Evolutionary conservation across 2,888 invertebrate genomes (phyloP).

Genomic region (Aphodius granarius): DNA sequence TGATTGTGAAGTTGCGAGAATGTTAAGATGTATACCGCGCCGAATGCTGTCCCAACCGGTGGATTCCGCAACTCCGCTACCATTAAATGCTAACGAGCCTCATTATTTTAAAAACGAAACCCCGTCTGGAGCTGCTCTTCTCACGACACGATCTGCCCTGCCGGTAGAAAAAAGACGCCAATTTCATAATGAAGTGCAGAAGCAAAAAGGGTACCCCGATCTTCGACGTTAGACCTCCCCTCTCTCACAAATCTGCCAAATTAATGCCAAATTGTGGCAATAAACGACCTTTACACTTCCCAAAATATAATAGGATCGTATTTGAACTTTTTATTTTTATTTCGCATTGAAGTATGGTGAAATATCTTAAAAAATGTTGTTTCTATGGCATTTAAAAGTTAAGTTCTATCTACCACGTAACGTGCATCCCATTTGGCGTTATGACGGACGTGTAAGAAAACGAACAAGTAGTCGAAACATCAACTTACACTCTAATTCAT

Average conservation of each 20-base stretch:
- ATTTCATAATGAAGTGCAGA: not conserved
- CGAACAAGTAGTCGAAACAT: not conserved
- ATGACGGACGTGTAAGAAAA: not conserved
- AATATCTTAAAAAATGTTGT: no score
- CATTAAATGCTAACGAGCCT: not conserved
- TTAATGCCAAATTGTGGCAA: not conserved
- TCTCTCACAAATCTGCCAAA: not conserved
- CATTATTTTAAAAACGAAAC: not conserved
- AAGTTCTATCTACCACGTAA: no score
- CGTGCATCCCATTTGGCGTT: not conserved
- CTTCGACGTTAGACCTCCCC: not conserved
- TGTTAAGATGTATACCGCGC: not conserved
- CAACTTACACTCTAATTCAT: slow-evolving; percentile 13
- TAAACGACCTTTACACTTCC: not conserved
- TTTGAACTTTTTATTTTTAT: not conserved
- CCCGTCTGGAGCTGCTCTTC: not conserved
- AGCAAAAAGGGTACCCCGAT: not conserved
- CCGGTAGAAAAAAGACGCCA: not conserved
- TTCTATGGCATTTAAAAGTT: no score
- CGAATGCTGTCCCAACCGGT: not conserved
- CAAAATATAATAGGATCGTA: not conserved
- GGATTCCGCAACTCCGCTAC: not conserved
- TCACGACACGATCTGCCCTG: not conserved
- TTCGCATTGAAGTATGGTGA: no score
- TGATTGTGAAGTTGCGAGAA: not conserved